Evolutionary conservation across 1,140 invertebrate species (phyloP).

Genomic region (Zaprionus inermis): DNA sequence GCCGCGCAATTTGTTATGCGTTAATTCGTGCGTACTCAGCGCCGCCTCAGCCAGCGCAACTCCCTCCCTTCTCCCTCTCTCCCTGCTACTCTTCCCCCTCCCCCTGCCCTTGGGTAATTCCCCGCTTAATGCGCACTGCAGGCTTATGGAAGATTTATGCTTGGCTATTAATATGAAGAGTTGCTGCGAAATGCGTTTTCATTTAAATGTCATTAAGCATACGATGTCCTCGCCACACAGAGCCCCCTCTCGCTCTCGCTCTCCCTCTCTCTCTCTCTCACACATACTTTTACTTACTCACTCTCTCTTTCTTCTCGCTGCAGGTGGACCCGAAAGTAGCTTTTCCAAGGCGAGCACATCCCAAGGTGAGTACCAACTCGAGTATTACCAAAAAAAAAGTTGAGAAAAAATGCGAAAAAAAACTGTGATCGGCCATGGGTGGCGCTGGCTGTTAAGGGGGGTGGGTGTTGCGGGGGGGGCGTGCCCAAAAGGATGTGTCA

Average conservation of each 20-base stretch:
- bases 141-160: constrained; percentile 79
- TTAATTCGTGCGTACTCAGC: constrained; percentile 81
- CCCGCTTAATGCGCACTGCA: constrained; percentile 77
- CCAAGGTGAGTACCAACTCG: constrained; percentile 92
- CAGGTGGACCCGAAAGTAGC: constrained; percentile 99
- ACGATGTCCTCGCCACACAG: constrained; percentile 56
- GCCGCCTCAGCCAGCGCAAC: constrained; percentile 29
- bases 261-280: constrained; percentile 7
- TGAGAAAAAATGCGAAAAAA: constrained; percentile 14
- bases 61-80: not conserved
- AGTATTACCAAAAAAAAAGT: constrained; percentile 44
- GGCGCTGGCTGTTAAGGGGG: not conserved
- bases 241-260: not conserved
- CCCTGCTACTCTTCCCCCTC: not conserved
- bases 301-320: constrained; percentile 66
- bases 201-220: constrained; percentile 81
- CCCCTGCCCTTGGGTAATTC: constrained; percentile 54
- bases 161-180: constrained; percentile 79
- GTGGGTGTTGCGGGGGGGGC: not conserved
- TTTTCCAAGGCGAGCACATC: constrained; percentile 99
- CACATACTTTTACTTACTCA: not conserved
- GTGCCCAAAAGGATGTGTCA: constrained; percentile 74
- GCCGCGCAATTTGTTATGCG: constrained; percentile 77
- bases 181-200: constrained; percentile 78
- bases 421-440: not conserved